Evolutionary conservation across 2,113 vertebrate species (phyloP).

Genomic region (Leptocoma aspasia): DNA sequence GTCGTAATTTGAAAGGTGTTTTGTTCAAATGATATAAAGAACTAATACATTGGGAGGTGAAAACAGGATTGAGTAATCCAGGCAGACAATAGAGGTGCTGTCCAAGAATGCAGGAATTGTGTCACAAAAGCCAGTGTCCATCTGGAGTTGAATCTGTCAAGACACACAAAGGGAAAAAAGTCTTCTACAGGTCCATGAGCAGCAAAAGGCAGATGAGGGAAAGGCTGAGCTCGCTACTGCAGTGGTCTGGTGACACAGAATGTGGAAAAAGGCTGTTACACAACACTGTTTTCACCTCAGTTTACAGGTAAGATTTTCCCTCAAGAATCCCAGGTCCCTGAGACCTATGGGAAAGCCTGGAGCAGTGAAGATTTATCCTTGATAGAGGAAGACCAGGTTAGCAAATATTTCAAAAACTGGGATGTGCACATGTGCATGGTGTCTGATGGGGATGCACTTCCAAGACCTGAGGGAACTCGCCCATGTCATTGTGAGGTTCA

Average conservation of each 20-base stretch:
- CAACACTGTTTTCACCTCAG: not conserved
- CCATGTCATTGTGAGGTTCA: not conserved
- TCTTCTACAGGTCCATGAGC: not conserved
- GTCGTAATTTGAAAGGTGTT: not conserved
- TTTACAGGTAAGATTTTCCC: not conserved
- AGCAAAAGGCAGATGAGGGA: not conserved
- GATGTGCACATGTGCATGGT: not conserved
- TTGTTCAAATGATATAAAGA: not conserved
- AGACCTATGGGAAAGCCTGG: not conserved
- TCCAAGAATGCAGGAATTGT: not conserved
- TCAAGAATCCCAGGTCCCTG: not conserved
- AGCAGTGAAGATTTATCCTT: not conserved
- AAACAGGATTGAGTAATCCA: not conserved
- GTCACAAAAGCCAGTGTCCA: not conserved
- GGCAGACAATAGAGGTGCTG: rapidly evolving
- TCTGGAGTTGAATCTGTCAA: not conserved
- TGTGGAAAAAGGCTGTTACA: not conserved
- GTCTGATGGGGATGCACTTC: not conserved
- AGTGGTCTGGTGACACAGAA: not conserved
- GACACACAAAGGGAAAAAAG: not conserved
- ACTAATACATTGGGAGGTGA: not conserved
- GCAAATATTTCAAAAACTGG: not conserved
- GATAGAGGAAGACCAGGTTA: not conserved
- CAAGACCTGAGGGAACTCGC: not conserved
- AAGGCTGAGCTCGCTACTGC: not conserved